Base-by-base conservation (phyloP, 92 coral and sea anemone genomes). In the Porites rus region DNA sequence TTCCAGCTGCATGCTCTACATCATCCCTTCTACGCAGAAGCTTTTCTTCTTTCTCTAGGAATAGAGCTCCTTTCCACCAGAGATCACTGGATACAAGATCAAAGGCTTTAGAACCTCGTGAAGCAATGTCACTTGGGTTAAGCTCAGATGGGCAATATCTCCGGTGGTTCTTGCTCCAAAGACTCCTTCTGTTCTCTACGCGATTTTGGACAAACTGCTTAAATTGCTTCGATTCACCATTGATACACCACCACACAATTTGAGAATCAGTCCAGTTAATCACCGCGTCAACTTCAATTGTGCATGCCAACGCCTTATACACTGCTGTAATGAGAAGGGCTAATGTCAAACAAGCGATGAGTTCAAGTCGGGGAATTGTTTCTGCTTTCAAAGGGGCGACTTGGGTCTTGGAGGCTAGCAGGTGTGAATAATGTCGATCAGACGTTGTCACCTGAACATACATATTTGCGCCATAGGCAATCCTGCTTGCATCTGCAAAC, bases 181-280 rank as follows among this genome's bases (percentile, higher is more conserved):
- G 86, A 17, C 50, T 74, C 78, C 86, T 59, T 70, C 78, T 78
- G 77, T 84, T 72, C 61, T 50, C 20, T 43, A 82, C 85, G 2
- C 92, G 84, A 70, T 83, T 83, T 52, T 76, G 75, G n/a, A 88
- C 84, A 67, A 88, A 88, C 77, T 81, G 58, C 58, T 53, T 53
- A 11, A 1, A 86, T 60, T 71, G 74, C 74, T 87, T 83, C 13
- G n/a, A 66, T 20, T 56, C 83, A n/a, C 82, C 88, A 62, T 76
- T 46, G 60, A 84, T 89, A 89, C 92, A 84, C 80, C 81, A 84
- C 51, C 84, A 84, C 22, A 88, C 92, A 58, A 78, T 78, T 62
- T 82, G 72, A 7, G 88, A 83, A 22, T 88, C 92, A 18, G 68
- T 72, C 88, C 88, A 83, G 28, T 87, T 28, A 28, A 28, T 28